Evolutionary conservation across 2,113 vertebrate genomes (phyloP), one percentile per base, ranked within the genome.

Genomic region (Etheostoma spectabile): DNA sequence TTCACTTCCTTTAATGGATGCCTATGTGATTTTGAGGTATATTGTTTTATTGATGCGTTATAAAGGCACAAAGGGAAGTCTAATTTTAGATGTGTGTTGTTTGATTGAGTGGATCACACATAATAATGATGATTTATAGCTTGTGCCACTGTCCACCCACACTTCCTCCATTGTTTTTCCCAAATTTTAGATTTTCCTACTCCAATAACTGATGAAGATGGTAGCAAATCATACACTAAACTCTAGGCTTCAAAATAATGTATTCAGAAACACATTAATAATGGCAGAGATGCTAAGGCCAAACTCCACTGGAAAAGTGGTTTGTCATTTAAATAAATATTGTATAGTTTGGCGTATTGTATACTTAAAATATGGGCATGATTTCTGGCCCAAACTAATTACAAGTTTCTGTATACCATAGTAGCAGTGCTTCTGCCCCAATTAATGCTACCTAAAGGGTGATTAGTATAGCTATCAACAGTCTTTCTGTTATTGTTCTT

Each of bases 81-180:
- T 79, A 45, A 64, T 84, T 74, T 64, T 12, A 67, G 48, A 33
- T 24, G 4, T 8, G n/a, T 27, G 52, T 67, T 22, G 15, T 59
- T 55, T 10, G 45, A 53, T 71, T 68, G 48, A 53, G 11, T 63
- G 42, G 0, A 38, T 62, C 27, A n/a, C 27, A 59, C 45, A 35
- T 49, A 8, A n/a, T 66, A 19, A 1, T 35, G 33, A 60, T 51
- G 19, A 22, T 33, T 71, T 53, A 3, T 74, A 19, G 8, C 45
- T 65, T 75, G 45, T 72, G 5, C 13, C 27, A 60, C 5, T 4
- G 21, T 60, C 6, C 13, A 21, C 52, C 46, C 30, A 67, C 52
- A 14, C 14, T 4, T 13, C 10, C 1, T 12, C 13, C 7, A 18
- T 13, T 18, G 30, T 24, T 45, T 8, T 33, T 18, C 16, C 3